A percentile compares a stretch with the other conserved stretches of the same genome.
Conservation (phyloP, 2,888 invertebrate species). For the Xestia xanthographa region DNA sequence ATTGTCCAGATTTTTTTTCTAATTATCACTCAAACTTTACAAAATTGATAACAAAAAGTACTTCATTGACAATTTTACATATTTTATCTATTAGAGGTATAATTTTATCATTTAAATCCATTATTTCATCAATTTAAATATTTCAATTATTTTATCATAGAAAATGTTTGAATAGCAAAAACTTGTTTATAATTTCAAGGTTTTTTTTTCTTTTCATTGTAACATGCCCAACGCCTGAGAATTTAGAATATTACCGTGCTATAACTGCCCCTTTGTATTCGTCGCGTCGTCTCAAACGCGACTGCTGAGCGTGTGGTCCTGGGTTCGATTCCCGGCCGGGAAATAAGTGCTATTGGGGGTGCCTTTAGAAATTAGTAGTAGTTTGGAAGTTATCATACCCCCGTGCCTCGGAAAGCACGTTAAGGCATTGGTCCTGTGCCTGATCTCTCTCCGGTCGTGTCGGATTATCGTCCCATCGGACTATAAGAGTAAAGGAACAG, state of each 20-base stretch:
- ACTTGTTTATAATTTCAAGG: not conserved
- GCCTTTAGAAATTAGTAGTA: not conserved
- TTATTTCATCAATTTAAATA: not conserved
- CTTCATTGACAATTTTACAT: not conserved
- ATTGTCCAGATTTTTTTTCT: slow-evolving; percentile 1
- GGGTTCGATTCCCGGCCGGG: not conserved
- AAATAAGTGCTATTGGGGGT: not conserved
- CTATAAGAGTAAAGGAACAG: not conserved
- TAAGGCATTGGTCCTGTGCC: not conserved
- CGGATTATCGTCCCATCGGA: not conserved
- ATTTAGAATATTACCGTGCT: not conserved
- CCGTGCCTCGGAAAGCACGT: not conserved
- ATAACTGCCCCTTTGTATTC: not conserved
- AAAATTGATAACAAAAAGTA: slow-evolving; percentile 10
- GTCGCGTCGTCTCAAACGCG: not conserved
- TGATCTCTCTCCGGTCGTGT: not conserved
- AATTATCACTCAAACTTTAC: not conserved
- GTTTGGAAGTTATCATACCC: not conserved
- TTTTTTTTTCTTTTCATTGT: not conserved
- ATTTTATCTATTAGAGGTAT: slow-evolving; percentile 15
- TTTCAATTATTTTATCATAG: slow-evolving; percentile 12
- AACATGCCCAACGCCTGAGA: not conserved
- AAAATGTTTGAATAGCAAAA: not conserved
- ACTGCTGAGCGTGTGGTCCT: not conserved
- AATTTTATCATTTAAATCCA: slow-evolving; percentile 5